These are phyloP conservation scores for Piaya cayana DNA, from an alignment of 2,113 vertebrate genomes.

Conservation along the genomic window DNA sequence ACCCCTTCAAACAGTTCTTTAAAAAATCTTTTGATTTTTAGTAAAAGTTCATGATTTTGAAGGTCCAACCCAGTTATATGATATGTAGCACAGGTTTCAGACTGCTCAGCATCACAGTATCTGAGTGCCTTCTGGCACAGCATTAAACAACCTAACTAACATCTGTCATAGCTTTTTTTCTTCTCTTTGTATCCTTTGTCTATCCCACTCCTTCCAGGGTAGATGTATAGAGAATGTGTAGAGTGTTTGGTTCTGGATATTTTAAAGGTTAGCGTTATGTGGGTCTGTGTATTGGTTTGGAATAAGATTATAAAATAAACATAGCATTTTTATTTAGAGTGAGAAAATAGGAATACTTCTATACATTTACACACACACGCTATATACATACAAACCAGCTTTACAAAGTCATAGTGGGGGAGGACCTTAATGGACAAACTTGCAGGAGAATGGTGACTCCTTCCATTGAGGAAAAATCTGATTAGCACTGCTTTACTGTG, in stretches of 20 bases:
- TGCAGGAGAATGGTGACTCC: neutral
- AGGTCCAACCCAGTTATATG: neutral
- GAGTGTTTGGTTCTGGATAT: neutral
- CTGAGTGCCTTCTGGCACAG: slow-evolving; percentile 27
- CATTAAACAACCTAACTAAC: slow-evolving; percentile 33
- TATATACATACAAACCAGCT: neutral
- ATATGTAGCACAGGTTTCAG: neutral
- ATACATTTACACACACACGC: neutral
- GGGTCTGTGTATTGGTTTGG: neutral
- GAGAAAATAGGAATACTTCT: neutral
- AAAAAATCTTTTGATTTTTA: neutral
- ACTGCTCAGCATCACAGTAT: neutral
- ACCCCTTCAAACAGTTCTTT: fast-evolving
- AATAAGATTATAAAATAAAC: neutral
- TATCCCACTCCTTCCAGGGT: neutral
- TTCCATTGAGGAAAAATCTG: neutral
- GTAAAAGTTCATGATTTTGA: neutral
- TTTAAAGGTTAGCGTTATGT: neutral
- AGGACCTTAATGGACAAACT: neutral
- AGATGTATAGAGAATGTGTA: neutral
- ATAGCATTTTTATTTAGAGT: neutral
- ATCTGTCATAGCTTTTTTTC: slow-evolving; percentile 18
- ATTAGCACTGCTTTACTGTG: neutral
- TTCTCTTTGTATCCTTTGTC: slow-evolving; percentile 1
- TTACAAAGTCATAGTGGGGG: neutral